phyloP scores from a whole-genome alignment of 1,140 invertebrate species.

The Hormaphis cornu region DNA sequence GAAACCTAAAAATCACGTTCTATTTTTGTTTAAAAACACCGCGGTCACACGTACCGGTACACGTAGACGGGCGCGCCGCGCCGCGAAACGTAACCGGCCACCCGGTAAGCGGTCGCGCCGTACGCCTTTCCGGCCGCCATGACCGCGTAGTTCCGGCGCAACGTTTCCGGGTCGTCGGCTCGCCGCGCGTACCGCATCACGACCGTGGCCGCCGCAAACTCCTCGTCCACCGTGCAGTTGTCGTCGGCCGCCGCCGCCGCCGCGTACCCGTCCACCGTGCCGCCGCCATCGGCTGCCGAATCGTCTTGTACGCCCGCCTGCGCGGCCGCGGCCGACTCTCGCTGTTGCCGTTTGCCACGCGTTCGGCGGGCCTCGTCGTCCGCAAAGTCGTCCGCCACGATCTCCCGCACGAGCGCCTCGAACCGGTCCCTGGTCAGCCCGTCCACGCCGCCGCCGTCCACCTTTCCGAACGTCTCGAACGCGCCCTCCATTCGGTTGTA shows the following conservation, averaged over 20 bases:
- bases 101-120: conserved; percentile 55
- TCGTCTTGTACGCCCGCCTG: background rate
- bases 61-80: conserved; percentile 49
- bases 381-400: conserved; percentile 40
- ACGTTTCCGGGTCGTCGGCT: conserved; percentile 48
- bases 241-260: conserved; percentile 42
- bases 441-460: conserved; percentile 44
- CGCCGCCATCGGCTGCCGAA: background rate
- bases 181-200: conserved; percentile 58
- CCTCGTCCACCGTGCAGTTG: conserved; percentile 56
- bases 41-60: too few relatives aligned
- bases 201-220: conserved; percentile 61
- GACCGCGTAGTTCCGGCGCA: conserved; percentile 53
- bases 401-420: conserved; percentile 48
- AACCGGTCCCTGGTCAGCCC: conserved; percentile 46
- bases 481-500: conserved; percentile 71
- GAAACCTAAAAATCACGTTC: too few relatives aligned
- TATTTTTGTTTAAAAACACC: too few relatives aligned
- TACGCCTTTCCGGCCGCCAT: conserved; percentile 64
- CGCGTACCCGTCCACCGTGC: background rate
- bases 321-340: conserved; percentile 48
- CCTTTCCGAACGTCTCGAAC: conserved; percentile 46
- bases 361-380: conserved; percentile 38
- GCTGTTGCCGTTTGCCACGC: conserved; percentile 38
- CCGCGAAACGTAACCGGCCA: conserved; percentile 54